A percentile compares a stretch with the other conserved stretches of the same genome.
Conservation (phyloP, 2,797 vertebrate species). For the Sebastiscus tertius region DNA sequence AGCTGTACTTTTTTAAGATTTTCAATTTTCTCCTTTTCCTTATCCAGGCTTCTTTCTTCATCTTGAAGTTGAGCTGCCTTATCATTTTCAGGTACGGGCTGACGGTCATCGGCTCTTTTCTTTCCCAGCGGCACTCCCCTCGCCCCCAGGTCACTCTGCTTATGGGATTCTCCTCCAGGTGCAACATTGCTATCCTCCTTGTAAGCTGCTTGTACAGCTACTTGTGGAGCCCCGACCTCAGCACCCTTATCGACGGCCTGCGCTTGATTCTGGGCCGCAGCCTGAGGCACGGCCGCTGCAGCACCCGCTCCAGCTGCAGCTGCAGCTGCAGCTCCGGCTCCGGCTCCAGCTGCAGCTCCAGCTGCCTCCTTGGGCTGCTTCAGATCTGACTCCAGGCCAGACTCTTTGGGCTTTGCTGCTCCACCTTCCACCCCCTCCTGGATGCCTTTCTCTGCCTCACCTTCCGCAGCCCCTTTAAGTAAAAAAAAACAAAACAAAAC, state of each 20-base stretch:
- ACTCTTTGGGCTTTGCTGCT: slow-evolving; percentile 66
- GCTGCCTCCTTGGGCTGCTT: slow-evolving; percentile 41
- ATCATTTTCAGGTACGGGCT: slow-evolving; percentile 35
- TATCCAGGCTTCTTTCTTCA: slow-evolving; percentile 24
- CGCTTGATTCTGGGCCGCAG: slow-evolving; percentile 36
- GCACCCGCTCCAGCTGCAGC: neutral
- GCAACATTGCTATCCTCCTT: slow-evolving; percentile 62
- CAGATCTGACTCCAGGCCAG: slow-evolving; percentile 39
- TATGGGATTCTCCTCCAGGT: slow-evolving; percentile 24
- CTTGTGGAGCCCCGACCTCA: slow-evolving; percentile 25
- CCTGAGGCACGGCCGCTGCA: slow-evolving; percentile 26
- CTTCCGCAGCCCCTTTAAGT: slow-evolving; percentile 62
- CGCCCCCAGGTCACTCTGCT: slow-evolving; percentile 76
- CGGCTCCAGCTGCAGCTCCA: slow-evolving; percentile 4
- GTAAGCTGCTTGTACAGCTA: slow-evolving; percentile 33
- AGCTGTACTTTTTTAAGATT: neutral
- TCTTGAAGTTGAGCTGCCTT: slow-evolving; percentile 24
- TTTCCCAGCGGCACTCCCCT: slow-evolving; percentile 74
- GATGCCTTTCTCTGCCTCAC: slow-evolving; percentile 57
- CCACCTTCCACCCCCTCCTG: slow-evolving; percentile 64
- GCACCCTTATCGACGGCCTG: slow-evolving; percentile 9
- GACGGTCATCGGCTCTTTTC: slow-evolving; percentile 34
- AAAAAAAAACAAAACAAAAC: neutral
- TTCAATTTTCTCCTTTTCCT: slow-evolving; percentile 30
- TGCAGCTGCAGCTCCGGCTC: neutral